A percentile compares a stretch with the other conserved stretches of the same genome.
Conservation (phyloP, 2,113 vertebrate genomes). For the Heterochromis multidens region DNA sequence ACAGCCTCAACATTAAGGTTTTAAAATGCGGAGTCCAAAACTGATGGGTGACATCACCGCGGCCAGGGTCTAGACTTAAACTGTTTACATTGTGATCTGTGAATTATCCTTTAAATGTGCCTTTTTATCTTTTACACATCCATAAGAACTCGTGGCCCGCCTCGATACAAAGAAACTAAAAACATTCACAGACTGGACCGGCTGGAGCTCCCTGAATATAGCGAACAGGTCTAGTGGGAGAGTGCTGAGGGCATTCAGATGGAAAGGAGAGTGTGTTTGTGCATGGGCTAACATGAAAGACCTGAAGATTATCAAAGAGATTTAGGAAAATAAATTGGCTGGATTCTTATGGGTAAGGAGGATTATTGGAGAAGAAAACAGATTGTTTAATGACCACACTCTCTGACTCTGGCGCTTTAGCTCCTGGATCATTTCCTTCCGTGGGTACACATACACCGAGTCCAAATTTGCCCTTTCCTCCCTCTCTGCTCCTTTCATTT, state of each 20-base stretch:
- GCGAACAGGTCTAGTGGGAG: neutral
- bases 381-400: conserved; percentile 59
- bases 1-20: neutral
- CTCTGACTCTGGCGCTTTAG: conserved; percentile 19
- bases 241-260: neutral
- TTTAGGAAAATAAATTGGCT: conserved; percentile 68
- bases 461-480: neutral
- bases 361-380: conserved; percentile 59
- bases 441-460: neutral
- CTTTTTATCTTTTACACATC: neutral
- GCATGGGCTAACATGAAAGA: conserved; percentile 50
- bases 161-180: neutral
- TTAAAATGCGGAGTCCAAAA: neutral
- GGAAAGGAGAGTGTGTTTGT: neutral
- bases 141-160: neutral
- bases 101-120: neutral
- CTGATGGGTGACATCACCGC: neutral
- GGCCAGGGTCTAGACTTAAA: rapidly evolving
- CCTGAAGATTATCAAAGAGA: conserved; percentile 65
- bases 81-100: neutral
- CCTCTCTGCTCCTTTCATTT: neutral
- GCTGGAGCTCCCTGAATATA: neutral
- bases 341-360: conserved; percentile 13
- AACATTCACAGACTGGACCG: neutral
- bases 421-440: conserved; percentile 22